A percentile compares a stretch with the other conserved stretches of the same genome.
Conservation (phyloP, 1,140 invertebrate species). For the Penaeus vannamei region DNA sequence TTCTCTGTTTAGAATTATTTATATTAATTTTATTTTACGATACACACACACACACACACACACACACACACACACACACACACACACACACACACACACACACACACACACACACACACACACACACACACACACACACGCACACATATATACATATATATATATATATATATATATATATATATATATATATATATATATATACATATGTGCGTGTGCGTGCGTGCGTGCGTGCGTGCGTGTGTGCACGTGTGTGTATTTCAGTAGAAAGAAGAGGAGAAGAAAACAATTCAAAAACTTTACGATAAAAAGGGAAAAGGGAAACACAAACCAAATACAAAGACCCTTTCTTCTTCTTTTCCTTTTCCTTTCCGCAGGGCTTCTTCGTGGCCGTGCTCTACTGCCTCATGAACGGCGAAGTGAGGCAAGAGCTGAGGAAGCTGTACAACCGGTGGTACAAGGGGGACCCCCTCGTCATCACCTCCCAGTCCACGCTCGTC, state of each 20-base stretch:
- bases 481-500: slow-evolving; percentile 56
- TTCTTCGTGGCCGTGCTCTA: slow-evolving; percentile 81
- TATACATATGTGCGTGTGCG: slow-evolving; percentile 11
- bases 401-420: slow-evolving; percentile 81
- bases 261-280: background rate
- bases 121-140: too few species aligned
- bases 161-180: too few species aligned
- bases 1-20: too few species aligned
- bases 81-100: too few species aligned
- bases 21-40: too few species aligned
- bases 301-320: background rate
- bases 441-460: slow-evolving; percentile 69
- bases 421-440: slow-evolving; percentile 75
- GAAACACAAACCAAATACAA: background rate
- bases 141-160: background rate
- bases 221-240: slow-evolving; percentile 9
- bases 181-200: too few species aligned
- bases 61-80: too few species aligned
- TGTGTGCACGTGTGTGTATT: slow-evolving; percentile 5
- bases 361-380: slow-evolving; percentile 73
- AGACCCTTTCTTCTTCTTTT: background rate
- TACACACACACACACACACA: too few species aligned
- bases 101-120: too few species aligned
- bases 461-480: slow-evolving; percentile 50
- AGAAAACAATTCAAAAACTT: background rate